Percentiles rank a stretch among this genome's conserved stretches.
These are phyloP conservation scores for Eupithecia tripunctaria DNA, from an alignment of 2,888 invertebrate species.

Conservation along the genomic window DNA sequence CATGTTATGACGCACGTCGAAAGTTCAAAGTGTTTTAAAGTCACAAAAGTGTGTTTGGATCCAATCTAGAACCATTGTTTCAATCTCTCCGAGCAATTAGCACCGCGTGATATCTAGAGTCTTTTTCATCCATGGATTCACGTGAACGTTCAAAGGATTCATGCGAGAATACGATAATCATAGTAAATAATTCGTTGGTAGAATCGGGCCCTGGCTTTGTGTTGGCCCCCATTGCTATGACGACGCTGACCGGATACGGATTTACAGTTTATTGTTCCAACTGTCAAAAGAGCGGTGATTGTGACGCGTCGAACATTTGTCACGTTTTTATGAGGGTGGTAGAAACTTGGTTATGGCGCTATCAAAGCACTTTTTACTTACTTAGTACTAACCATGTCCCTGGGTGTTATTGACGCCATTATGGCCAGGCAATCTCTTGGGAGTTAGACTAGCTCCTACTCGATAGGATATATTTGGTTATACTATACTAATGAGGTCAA, in stretches of 20 bases:
- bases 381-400: too few relatives aligned
- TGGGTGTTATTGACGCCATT: too few relatives aligned
- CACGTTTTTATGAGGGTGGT: slow-evolving; percentile 32
- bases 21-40: too few relatives aligned
- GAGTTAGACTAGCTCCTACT: not conserved
- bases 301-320: slow-evolving; percentile 40
- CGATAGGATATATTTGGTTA: too few relatives aligned
- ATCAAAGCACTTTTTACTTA: too few relatives aligned
- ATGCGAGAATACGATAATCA: not conserved
- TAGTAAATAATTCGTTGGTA: not conserved
- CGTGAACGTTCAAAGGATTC: too few relatives aligned
- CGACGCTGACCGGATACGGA: slow-evolving; percentile 53
- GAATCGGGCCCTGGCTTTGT: slow-evolving; percentile 46
- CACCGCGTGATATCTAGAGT: too few relatives aligned
- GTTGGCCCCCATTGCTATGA: slow-evolving; percentile 56
- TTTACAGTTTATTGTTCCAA: slow-evolving; percentile 57
- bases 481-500: too few relatives aligned
- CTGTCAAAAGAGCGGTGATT: slow-evolving; percentile 55
- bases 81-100: too few relatives aligned
- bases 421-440: not conserved
- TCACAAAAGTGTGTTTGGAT: too few relatives aligned
- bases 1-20: not conserved
- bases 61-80: too few relatives aligned
- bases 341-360: not conserved
- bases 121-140: too few relatives aligned